A percentile compares a stretch with the other conserved stretches of the same genome.
Conservation (phyloP, 1,140 invertebrate species). For the Caerostris extrusa region DNA sequence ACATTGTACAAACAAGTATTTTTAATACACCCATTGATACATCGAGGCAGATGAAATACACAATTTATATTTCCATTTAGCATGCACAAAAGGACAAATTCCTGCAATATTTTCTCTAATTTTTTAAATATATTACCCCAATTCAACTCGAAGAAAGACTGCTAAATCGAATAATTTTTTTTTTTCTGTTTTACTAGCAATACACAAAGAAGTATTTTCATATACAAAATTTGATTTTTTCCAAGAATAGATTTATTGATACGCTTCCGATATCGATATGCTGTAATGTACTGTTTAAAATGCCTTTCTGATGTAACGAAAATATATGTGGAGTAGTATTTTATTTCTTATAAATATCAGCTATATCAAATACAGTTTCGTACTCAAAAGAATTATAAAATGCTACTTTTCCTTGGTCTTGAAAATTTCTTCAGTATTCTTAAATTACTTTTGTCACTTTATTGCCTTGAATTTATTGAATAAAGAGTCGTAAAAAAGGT, state of each 20-base stretch:
- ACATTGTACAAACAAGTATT: constrained; percentile 66
- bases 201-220: neutral
- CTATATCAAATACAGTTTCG: constrained; percentile 17
- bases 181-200: neutral
- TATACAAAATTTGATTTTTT: constrained; percentile 40
- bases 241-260: constrained; percentile 45
- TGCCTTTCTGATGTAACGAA: constrained; percentile 40
- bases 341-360: neutral
- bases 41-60: constrained; percentile 68
- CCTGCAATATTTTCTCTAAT: constrained; percentile 32
- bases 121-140: neutral
- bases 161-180: neutral
- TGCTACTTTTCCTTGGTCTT: neutral
- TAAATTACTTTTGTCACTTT: too few relatives aligned
- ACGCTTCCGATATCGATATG: neutral
- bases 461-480: too few relatives aligned
- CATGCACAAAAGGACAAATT: constrained; percentile 42
- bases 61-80: constrained; percentile 58
- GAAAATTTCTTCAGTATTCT: neutral
- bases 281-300: neutral
- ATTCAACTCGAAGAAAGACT: neutral
- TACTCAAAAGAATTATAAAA: neutral
- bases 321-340: constrained; percentile 33
- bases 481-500: too few relatives aligned
- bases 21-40: constrained; percentile 54